Conservation (phyloP, 2,113 vertebrate genomes). For the Tricholaema leucomelas region DNA sequence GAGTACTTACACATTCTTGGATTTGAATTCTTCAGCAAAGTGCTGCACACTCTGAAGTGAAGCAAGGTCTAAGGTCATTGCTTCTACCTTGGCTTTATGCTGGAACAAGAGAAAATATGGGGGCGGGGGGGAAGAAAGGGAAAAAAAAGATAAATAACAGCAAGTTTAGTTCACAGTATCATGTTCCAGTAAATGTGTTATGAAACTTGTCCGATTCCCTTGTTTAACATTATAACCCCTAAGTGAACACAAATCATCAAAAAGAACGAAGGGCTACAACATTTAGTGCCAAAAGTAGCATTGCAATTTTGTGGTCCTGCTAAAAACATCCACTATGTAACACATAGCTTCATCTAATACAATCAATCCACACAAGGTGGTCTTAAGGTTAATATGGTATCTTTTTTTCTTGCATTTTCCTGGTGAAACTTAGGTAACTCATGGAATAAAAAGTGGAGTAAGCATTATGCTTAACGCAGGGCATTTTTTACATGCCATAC, state of each 20-base stretch:
- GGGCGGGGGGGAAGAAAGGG: not conserved
- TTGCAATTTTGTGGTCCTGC: slow-evolving; percentile 42
- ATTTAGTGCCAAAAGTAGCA: slow-evolving; percentile 68
- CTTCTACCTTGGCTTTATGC: slow-evolving; percentile 96
- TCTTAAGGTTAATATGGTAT: not conserved
- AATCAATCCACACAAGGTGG: not conserved
- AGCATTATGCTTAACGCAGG: not conserved
- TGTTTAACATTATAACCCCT: slow-evolving; percentile 75
- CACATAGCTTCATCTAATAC: not conserved
- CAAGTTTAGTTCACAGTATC: slow-evolving; percentile 67
- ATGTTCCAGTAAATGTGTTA: slow-evolving; percentile 70
- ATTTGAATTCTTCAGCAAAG: slow-evolving; percentile 91
- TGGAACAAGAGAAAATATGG: slow-evolving; percentile 75
- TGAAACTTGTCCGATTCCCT: slow-evolving; percentile 72
- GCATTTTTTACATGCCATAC: not conserved
- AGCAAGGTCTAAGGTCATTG: slow-evolving; percentile 91
- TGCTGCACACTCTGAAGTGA: slow-evolving; percentile 87
- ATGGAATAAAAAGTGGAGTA: not conserved
- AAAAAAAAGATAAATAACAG: slow-evolving; percentile 76
- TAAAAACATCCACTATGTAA: not conserved
- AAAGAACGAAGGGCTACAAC: slow-evolving; percentile 41
- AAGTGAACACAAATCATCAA: slow-evolving; percentile 71
- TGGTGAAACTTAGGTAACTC: not conserved
- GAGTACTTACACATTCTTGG: slow-evolving; percentile 92
- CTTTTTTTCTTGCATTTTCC: not conserved